These are phyloP conservation scores for Drosophila melanosoma DNA, from an alignment of 2,888 invertebrate genomes.

Conservation along the genomic window DNA sequence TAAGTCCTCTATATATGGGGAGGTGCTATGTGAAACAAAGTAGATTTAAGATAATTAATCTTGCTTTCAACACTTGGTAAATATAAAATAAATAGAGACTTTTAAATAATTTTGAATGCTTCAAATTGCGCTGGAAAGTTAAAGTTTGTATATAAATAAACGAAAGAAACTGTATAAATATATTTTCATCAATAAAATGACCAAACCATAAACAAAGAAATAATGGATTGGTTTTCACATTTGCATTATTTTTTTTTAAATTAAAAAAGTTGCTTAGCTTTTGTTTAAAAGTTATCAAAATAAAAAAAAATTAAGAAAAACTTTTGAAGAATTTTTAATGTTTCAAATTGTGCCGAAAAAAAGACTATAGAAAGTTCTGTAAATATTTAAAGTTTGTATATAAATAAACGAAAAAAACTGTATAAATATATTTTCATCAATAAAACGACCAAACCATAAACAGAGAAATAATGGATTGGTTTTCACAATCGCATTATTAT, in stretches of 20 bases:
- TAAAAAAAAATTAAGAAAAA: neutral
- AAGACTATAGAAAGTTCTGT: neutral
- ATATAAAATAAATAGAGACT: too few species aligned
- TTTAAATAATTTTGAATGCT: too few species aligned
- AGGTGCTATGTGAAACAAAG: slow-evolving; percentile 19
- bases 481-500: too few species aligned
- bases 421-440: neutral
- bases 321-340: neutral
- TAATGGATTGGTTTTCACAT: too few species aligned
- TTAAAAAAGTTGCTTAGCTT: neutral
- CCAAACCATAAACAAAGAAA: too few species aligned
- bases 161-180: too few species aligned
- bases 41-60: slow-evolving; percentile 6
- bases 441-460: neutral
- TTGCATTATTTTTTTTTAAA: too few species aligned
- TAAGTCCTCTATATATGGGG: slow-evolving; percentile 12
- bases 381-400: neutral
- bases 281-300: neutral
- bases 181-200: too few species aligned
- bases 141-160: too few species aligned
- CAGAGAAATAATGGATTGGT: neutral
- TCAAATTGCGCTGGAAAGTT: too few species aligned
- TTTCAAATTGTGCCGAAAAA: neutral
- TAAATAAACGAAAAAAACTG: neutral
- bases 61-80: neutral